A percentile compares a stretch with the other conserved stretches of the same genome.
Evolutionary conservation across 2,888 invertebrate species (phyloP).

Genomic region (Timema cristinae): DNA sequence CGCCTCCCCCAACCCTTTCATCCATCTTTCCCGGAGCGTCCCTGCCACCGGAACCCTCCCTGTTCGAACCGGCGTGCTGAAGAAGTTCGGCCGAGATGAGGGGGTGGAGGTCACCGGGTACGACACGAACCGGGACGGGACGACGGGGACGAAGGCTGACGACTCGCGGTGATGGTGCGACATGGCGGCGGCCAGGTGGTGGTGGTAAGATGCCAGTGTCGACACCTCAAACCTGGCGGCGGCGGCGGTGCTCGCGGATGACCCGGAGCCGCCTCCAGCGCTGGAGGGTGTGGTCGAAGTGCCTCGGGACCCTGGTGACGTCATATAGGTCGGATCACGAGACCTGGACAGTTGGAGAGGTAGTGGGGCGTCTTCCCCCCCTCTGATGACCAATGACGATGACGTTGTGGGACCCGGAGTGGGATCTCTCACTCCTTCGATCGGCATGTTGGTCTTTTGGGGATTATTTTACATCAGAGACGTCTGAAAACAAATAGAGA

Average conservation of each 20-base stretch:
- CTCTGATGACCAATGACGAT: not conserved
- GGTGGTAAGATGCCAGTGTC: conserved; percentile 59
- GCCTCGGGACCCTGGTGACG: conserved; percentile 6
- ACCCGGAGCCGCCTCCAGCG: conserved; percentile 14
- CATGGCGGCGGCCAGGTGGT: conserved; percentile 51
- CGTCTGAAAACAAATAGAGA: too few relatives aligned
- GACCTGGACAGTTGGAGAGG: conserved; percentile 23
- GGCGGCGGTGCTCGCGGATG: conserved; percentile 37
- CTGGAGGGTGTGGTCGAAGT: conserved; percentile 15
- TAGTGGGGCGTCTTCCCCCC: conserved; percentile 14
- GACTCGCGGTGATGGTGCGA: conserved; percentile 51
- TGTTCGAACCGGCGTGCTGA: conserved; percentile 42
- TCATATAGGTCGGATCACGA: conserved; percentile 13
- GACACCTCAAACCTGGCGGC: conserved; percentile 54
- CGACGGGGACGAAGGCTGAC: conserved; percentile 84
- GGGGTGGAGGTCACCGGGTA: conserved; percentile 68
- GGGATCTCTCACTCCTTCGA: not conserved
- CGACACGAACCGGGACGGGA: conserved; percentile 72
- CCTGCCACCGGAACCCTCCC: conserved; percentile 12
- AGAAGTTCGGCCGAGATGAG: conserved; percentile 55
- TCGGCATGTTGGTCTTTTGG: not conserved
- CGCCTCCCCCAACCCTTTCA: conserved; percentile 42
- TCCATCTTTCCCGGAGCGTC: conserved; percentile 10
- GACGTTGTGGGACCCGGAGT: not conserved
- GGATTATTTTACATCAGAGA: too few relatives aligned